A percentile compares a stretch with the other conserved stretches of the same genome.
These are phyloP conservation scores for Ursus arctos DNA, from an alignment of 2,113 vertebrate species.

Conservation along the genomic window DNA sequence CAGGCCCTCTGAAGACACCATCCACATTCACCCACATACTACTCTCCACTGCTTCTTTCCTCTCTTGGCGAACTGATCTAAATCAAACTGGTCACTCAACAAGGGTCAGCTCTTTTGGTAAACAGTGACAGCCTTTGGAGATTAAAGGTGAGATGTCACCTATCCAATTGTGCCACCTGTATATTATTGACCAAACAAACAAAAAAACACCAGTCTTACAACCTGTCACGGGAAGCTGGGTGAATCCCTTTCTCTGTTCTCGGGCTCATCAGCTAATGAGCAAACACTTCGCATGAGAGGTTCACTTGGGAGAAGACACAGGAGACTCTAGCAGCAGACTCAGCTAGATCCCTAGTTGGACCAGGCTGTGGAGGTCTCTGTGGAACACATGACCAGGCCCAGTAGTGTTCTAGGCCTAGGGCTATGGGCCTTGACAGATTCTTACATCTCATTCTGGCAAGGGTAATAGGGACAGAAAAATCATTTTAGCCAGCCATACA, in stretches of 20 bases:
- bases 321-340: not conserved
- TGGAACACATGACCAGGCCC: not conserved
- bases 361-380: not conserved
- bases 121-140: not conserved
- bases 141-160: not conserved
- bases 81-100: not conserved
- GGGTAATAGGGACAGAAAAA: not conserved
- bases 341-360: too few species aligned
- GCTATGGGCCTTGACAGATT: not conserved
- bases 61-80: not conserved
- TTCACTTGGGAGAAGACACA: not conserved
- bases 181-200: not conserved
- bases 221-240: not conserved
- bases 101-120: not conserved
- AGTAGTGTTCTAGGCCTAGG: not conserved
- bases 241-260: not conserved
- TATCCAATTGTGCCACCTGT: not conserved
- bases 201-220: not conserved
- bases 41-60: not conserved
- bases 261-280: not conserved
- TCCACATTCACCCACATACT: not conserved
- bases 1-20: not conserved
- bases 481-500: not conserved
- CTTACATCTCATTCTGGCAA: not conserved
- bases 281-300: not conserved